Percentiles rank a stretch among this genome's conserved stretches.
These are phyloP conservation scores for Hoplias malabaricus DNA, from an alignment of 2,113 vertebrate genomes.

Conservation along the genomic window DNA sequence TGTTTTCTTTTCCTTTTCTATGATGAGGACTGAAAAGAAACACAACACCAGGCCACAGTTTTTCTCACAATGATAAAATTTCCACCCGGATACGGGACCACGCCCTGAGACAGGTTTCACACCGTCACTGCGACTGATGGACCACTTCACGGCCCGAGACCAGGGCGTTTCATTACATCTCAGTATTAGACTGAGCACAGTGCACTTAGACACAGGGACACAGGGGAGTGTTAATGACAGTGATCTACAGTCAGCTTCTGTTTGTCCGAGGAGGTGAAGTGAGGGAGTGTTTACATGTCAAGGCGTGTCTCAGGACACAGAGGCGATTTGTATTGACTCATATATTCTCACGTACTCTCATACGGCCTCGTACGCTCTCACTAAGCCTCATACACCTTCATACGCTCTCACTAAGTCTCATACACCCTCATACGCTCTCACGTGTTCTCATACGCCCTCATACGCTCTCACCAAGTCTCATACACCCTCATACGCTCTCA, in stretches of 20 bases:
- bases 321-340: neutral
- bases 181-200: neutral
- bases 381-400: neutral
- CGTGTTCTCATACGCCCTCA: neutral
- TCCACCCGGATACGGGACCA: constrained; percentile 23
- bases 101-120: neutral
- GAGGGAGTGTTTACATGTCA: constrained; percentile 20
- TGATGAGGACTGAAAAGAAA: constrained; percentile 38
- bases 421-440: neutral
- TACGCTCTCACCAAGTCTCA: neutral
- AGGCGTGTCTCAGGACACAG: neutral
- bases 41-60: constrained; percentile 17
- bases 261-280: neutral
- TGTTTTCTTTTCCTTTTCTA: constrained; percentile 34
- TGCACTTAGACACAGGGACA: too few species aligned
- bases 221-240: neutral
- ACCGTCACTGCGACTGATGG: neutral
- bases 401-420: neutral
- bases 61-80: constrained; percentile 56
- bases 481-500: neutral
- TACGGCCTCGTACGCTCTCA: too few species aligned
- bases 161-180: neutral
- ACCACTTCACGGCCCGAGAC: neutral
- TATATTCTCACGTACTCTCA: neutral
- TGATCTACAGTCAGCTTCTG: neutral